Evolutionary conservation across 2,797 vertebrate genomes (phyloP).

Genomic region (Anableps anableps): DNA sequence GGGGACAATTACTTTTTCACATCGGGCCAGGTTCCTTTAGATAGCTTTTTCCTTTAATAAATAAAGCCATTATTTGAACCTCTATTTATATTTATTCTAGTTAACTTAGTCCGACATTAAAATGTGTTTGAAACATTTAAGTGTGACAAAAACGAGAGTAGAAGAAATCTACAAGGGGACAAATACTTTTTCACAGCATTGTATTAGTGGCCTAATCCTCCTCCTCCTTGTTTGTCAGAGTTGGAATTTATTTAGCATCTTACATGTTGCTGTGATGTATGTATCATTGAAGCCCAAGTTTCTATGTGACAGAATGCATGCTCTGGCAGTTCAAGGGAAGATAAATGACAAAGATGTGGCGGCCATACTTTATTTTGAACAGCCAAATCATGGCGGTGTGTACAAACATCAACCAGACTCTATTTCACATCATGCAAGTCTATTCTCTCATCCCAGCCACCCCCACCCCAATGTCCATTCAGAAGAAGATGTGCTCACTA

Average conservation of each 20-base stretch:
- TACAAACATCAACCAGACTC: slow-evolving; percentile 57
- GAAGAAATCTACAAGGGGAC: neutral
- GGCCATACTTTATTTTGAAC: slow-evolving; percentile 55
- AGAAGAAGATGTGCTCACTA: slow-evolving; percentile 11
- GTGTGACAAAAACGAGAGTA: neutral
- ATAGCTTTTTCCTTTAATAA: neutral
- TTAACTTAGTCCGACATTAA: neutral
- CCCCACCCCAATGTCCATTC: slow-evolving; percentile 11
- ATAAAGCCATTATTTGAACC: neutral
- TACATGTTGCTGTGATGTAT: slow-evolving; percentile 41
- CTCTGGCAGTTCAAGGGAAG: slow-evolving; percentile 56
- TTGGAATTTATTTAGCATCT: slow-evolving; percentile 55
- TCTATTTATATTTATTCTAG: neutral
- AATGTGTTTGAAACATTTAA: neutral
- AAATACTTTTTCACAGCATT: neutral
- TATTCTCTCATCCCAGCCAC: slow-evolving; percentile 1
- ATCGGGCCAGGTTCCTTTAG: neutral
- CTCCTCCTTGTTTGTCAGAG: slow-evolving; percentile 25
- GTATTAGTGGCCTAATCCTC: slow-evolving; percentile 31
- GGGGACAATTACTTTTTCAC: neutral
- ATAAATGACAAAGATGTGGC: slow-evolving; percentile 67
- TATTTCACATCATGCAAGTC: slow-evolving; percentile 29
- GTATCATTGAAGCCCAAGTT: slow-evolving; percentile 42
- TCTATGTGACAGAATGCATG: slow-evolving; percentile 64
- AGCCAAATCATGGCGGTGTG: slow-evolving; percentile 37